A percentile compares a stretch with the other conserved stretches of the same genome.
Conservation (phyloP, 2,888 invertebrate genomes). For the Amphipoea oculea region DNA sequence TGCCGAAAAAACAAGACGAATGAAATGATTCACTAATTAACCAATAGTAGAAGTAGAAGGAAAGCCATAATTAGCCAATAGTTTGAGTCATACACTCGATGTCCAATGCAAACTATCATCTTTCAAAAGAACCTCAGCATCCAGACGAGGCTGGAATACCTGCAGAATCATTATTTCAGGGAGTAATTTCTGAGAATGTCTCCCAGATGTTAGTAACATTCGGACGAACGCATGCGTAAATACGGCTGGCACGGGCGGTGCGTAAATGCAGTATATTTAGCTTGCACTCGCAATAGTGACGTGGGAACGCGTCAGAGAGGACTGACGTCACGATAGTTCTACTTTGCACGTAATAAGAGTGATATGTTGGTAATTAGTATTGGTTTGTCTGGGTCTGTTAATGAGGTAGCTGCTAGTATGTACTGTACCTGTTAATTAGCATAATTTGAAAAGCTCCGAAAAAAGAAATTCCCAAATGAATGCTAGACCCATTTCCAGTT, state of each 20-base stretch:
- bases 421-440: not conserved
- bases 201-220: conserved; percentile 43
- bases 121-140: conserved; percentile 1
- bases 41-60: no score
- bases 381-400: not conserved
- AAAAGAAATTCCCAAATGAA: not conserved
- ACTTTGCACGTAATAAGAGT: conserved; percentile 46
- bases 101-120: not conserved
- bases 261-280: conserved; percentile 66
- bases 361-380: not conserved
- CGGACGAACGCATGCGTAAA: conserved; percentile 46
- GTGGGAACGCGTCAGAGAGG: conserved; percentile 57
- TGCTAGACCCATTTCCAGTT: not conserved
- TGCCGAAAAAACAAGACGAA: not conserved
- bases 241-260: conserved; percentile 58
- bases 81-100: not conserved
- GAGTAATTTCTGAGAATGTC: conserved; percentile 27
- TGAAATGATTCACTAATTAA: not conserved
- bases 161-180: not conserved
- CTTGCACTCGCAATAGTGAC: conserved; percentile 63
- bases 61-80: not conserved
- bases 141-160: conserved; percentile 3
- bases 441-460: not conserved
- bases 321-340: conserved; percentile 61
- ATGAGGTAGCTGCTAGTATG: not conserved